phyloP scores from a whole-genome alignment of 2,113 vertebrate species.

The Thinocorus orbignyianus region DNA sequence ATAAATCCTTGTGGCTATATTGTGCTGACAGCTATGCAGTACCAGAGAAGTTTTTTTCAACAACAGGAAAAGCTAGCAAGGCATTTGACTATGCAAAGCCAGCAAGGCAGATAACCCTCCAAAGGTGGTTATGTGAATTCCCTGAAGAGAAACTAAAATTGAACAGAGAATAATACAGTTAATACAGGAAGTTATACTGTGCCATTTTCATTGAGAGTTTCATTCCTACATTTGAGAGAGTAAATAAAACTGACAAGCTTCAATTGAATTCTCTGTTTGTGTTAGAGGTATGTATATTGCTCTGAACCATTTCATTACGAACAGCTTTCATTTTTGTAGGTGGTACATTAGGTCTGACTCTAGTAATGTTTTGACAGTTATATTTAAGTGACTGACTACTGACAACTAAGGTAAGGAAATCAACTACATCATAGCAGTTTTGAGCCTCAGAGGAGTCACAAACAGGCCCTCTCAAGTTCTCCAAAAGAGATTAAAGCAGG shows the following conservation, averaged over 20 bases:
- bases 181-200: neutral
- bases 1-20: neutral
- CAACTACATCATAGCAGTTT: neutral
- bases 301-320: neutral
- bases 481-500: neutral
- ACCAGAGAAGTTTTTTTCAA: neutral
- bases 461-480: neutral
- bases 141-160: constrained; percentile 46
- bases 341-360: neutral
- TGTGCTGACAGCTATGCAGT: neutral
- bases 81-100: neutral
- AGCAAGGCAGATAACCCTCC: constrained; percentile 9
- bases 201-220: neutral
- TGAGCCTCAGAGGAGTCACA: neutral
- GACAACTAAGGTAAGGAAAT: neutral
- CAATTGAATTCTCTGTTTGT: neutral
- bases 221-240: neutral
- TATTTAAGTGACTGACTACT: neutral
- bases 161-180: neutral
- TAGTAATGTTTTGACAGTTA: neutral
- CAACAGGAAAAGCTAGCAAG: constrained; percentile 13
- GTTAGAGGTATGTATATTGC: neutral
- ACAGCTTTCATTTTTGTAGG: neutral
- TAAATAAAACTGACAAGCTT: constrained; percentile 34
- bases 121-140: neutral